phyloP scores from a whole-genome alignment of 2,113 vertebrate species.

The Chaetorhynchus papuensis region DNA sequence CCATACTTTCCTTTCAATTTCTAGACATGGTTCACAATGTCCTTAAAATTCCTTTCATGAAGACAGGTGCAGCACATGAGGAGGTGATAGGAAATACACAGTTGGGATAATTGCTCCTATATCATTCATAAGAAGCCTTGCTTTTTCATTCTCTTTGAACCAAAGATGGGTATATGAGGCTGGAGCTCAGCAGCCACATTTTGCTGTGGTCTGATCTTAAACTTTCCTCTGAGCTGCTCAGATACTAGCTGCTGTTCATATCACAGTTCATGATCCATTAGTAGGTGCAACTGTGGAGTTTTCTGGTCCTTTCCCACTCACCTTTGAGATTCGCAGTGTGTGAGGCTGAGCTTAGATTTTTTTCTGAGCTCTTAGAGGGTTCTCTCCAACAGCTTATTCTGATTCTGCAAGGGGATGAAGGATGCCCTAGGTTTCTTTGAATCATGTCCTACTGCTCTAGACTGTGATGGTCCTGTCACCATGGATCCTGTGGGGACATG shows the following conservation, averaged over 20 bases:
- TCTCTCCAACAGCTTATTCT: not conserved
- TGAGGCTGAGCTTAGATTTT: not conserved
- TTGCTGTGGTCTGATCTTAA: not conserved
- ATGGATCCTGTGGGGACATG: not conserved
- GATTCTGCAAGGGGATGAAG: not conserved
- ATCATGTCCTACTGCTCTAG: not conserved
- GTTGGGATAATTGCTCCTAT: not conserved
- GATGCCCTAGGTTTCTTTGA: not conserved
- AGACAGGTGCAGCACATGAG: not conserved
- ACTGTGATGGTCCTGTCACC: not conserved
- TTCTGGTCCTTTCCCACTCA: not conserved
- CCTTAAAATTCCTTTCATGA: not conserved
- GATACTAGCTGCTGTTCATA: not conserved
- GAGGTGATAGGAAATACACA: not conserved
- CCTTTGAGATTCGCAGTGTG: not conserved
- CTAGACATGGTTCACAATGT: not conserved
- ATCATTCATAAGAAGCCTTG: not conserved
- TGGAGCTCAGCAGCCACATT: not conserved
- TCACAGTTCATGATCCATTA: not conserved
- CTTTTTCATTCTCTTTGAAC: not conserved
- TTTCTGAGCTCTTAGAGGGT: not conserved
- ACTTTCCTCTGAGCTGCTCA: not conserved
- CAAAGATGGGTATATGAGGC: not conserved
- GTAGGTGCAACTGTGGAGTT: not conserved
- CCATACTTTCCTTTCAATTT: not conserved